These are phyloP conservation scores for Zaprionus gabonicus DNA, from an alignment of 1,140 invertebrate species.

Conservation along the genomic window DNA sequence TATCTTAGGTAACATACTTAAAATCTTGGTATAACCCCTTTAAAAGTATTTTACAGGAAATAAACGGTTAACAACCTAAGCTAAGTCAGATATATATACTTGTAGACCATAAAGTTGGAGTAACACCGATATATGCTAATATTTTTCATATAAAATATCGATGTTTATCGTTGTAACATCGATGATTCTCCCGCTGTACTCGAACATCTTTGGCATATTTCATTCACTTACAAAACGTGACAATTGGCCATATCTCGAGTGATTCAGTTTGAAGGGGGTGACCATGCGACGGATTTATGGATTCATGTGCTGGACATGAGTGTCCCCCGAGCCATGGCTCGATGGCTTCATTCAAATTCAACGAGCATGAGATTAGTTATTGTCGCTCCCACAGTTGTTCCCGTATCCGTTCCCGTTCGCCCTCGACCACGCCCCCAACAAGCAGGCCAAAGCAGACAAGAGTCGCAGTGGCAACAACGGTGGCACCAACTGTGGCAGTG, in stretches of 20 bases:
- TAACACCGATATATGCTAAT: too few species aligned
- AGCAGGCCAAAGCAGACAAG: neutral
- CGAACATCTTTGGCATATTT: too few species aligned
- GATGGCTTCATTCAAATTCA: slow-evolving; percentile 19
- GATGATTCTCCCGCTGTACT: too few species aligned
- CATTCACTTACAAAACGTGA: neutral
- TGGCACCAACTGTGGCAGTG: neutral
- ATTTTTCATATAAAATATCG: too few species aligned
- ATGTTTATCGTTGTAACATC: too few species aligned
- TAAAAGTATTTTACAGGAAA: too few species aligned
- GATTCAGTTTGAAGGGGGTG: neutral
- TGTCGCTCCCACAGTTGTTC: slow-evolving; percentile 20
- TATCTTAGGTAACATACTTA: too few species aligned
- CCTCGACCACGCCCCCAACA: slow-evolving; percentile 24
- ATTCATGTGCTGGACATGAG: neutral
- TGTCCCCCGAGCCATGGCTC: neutral
- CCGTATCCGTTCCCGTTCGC: slow-evolving; percentile 5
- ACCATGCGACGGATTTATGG: neutral
- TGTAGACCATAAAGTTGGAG: too few species aligned
- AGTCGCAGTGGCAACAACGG: neutral
- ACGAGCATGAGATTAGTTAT: neutral
- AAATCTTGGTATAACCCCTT: too few species aligned
- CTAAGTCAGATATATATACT: too few species aligned
- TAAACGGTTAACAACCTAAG: too few species aligned
- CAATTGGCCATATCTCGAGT: neutral